A percentile compares a stretch with the other conserved stretches of the same genome.
These are phyloP conservation scores for Hydrolagus colliei DNA, from an alignment of 2,797 vertebrate genomes.

Conservation along the genomic window DNA sequence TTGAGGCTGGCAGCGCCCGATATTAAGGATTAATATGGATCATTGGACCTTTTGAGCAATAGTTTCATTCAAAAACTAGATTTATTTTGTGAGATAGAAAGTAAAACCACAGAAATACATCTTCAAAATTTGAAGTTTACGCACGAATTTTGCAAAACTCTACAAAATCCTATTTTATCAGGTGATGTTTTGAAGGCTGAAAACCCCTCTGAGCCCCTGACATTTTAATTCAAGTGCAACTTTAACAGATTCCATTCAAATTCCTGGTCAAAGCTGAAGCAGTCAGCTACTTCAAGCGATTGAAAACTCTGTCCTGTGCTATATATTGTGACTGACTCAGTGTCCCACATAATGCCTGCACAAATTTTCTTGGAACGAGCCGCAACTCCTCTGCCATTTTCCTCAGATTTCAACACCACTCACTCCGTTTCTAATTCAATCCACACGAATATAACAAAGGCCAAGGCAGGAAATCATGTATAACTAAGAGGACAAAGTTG, in stretches of 20 bases:
- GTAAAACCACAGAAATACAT: too few relatives aligned
- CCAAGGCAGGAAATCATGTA: not conserved
- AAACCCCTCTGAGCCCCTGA: too few relatives aligned
- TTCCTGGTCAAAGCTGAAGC: slow-evolving; percentile 12
- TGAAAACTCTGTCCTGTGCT: not conserved
- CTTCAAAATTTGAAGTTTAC: too few relatives aligned
- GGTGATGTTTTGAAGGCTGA: too few relatives aligned
- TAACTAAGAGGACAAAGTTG: not conserved
- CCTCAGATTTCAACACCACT: not conserved
- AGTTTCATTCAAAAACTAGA: too few relatives aligned
- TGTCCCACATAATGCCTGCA: not conserved
- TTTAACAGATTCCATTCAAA: not conserved
- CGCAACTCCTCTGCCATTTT: not conserved
- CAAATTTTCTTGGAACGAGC: not conserved
- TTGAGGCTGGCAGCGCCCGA: too few relatives aligned
- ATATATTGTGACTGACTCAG: not conserved
- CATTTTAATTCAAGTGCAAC: not conserved
- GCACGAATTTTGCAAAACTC: too few relatives aligned
- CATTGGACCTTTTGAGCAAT: too few relatives aligned
- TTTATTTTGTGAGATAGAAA: too few relatives aligned
- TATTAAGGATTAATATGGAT: too few relatives aligned
- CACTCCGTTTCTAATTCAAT: not conserved
- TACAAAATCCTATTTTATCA: too few relatives aligned
- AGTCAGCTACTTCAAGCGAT: not conserved
- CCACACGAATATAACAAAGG: slow-evolving; percentile 1